Percentiles rank a stretch among this genome's conserved stretches.
These are phyloP conservation scores for Gastracanthus pulcherrimus DNA, from an alignment of 2,888 invertebrate genomes.

Conservation along the genomic window DNA sequence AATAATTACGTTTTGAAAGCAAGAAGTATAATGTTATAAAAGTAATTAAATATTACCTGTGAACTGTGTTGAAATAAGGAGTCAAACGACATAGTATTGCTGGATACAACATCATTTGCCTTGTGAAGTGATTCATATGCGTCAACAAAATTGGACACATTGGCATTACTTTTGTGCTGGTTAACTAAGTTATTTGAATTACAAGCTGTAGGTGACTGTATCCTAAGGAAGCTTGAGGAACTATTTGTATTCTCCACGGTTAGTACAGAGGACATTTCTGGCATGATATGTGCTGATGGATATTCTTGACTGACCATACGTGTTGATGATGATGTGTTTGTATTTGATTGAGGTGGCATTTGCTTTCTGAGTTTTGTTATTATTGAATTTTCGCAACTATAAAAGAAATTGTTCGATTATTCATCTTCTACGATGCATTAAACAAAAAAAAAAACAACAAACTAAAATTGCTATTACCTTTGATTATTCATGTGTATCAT, in stretches of 20 bases:
- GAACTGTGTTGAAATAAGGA: slow-evolving; percentile 48
- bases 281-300: slow-evolving; percentile 23
- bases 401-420: slow-evolving; percentile 1
- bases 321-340: slow-evolving; percentile 39
- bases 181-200: slow-evolving; percentile 39
- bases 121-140: slow-evolving; percentile 50
- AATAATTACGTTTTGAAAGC: no score
- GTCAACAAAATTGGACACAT: slow-evolving; percentile 46
- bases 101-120: slow-evolving; percentile 31
- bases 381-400: slow-evolving; percentile 56
- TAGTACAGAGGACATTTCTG: slow-evolving; percentile 8
- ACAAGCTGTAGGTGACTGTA: slow-evolving; percentile 71
- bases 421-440: neutral
- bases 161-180: slow-evolving; percentile 51
- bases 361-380: slow-evolving; percentile 60
- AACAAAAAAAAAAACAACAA: neutral
- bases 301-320: slow-evolving; percentile 38
- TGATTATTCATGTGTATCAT: slow-evolving; percentile 54
- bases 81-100: slow-evolving; percentile 42
- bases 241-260: slow-evolving; percentile 43
- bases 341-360: slow-evolving; percentile 49
- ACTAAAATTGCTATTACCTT: slow-evolving; percentile 41
- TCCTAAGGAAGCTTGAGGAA: slow-evolving; percentile 72
- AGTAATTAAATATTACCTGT: slow-evolving; percentile 33
- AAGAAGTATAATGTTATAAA: no score